Conservation (phyloP, 2,888 invertebrate species). For the Micoletzkya japonica region DNA sequence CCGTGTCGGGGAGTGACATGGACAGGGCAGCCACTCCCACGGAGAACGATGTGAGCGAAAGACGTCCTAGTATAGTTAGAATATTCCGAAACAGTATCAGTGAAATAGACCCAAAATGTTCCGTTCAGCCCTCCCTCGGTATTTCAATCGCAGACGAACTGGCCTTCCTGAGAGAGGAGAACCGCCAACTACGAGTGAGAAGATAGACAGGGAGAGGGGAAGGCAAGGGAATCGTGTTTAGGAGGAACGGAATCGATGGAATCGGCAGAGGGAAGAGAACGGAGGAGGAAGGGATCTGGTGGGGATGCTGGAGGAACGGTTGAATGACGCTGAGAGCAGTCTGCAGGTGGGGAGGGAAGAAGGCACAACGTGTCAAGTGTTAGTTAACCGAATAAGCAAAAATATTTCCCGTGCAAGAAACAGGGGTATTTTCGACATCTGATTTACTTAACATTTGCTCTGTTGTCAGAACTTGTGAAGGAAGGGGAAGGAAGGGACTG, state of each 20-base stretch:
- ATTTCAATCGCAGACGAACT: conserved; percentile 77
- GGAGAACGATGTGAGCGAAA: conserved; percentile 45
- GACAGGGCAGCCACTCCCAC: conserved; percentile 57
- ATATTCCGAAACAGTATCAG: not conserved
- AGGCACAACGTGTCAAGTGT: no score
- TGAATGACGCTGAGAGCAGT: conserved; percentile 54
- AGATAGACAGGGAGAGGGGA: conserved; percentile 19
- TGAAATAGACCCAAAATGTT: no score
- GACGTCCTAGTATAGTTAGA: not conserved
- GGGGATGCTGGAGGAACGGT: conserved; percentile 45
- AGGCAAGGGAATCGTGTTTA: not conserved
- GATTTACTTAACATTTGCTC: not conserved
- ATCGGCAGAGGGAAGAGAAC: conserved; percentile 29
- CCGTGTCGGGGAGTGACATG: conserved; percentile 37
- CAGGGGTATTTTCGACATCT: not conserved
- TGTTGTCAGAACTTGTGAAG: no score
- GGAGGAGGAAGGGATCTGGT: conserved; percentile 32
- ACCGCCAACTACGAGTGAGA: conserved; percentile 48
- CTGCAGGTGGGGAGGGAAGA: no score
- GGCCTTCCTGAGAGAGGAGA: conserved; percentile 47
- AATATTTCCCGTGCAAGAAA: not conserved
- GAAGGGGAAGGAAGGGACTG: no score
- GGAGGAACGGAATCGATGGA: not conserved
- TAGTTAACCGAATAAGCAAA: no score
- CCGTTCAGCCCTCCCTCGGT: conserved; percentile 59